phyloP scores from a whole-genome alignment of 2,113 vertebrate genomes.

The Ploceus nigricollis region DNA sequence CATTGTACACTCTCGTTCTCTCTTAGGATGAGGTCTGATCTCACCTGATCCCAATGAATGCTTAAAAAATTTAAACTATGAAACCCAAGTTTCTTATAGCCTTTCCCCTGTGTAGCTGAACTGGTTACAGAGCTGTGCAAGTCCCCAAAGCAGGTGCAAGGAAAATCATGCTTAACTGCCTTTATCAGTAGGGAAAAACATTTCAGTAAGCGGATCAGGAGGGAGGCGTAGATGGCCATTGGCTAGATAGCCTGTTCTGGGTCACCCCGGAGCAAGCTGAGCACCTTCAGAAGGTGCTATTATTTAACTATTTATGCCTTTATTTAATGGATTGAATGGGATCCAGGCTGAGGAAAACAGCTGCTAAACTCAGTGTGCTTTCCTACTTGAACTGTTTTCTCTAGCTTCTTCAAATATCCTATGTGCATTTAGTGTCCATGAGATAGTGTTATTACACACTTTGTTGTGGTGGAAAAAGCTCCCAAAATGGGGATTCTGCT shows the following conservation, averaged over 20 bases:
- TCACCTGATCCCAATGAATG: not conserved
- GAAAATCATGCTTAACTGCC: not conserved
- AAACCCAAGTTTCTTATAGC: not conserved
- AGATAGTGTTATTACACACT: not conserved
- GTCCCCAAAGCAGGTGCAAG: conserved; percentile 34
- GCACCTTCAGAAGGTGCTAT: not conserved
- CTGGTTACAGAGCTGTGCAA: not conserved
- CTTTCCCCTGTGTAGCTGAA: not conserved
- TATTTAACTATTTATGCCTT: not conserved
- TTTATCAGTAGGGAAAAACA: not conserved
- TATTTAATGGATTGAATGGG: not conserved
- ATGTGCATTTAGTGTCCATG: not conserved
- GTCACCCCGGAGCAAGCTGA: not conserved
- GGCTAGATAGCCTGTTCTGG: not conserved
- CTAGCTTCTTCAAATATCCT: not conserved
- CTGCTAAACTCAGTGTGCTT: not conserved
- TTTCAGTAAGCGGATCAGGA: not conserved
- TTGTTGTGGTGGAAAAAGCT: not conserved
- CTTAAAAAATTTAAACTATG: not conserved
- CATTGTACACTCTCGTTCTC: not conserved
- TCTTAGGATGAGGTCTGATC: not conserved
- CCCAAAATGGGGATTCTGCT: not conserved
- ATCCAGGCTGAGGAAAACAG: not conserved
- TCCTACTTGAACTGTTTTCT: not conserved
- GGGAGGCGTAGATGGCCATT: not conserved